These are phyloP conservation scores for Campylomormyrus tamandua DNA, from an alignment of 2,113 vertebrate genomes.

Conservation along the genomic window DNA sequence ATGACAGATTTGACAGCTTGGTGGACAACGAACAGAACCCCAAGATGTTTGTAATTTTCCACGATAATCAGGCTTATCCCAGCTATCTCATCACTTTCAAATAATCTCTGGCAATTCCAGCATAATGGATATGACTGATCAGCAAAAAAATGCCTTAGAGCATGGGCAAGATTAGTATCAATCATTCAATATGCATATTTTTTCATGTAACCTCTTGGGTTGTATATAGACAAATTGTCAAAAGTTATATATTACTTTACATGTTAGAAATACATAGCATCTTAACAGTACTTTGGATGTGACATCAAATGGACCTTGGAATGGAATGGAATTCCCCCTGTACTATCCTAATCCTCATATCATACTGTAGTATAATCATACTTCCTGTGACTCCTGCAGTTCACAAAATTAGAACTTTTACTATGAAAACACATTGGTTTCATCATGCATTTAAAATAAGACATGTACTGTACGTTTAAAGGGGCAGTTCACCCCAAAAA, in stretches of 20 bases:
- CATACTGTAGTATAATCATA: neutral
- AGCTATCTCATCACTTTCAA: slow-evolving; percentile 62
- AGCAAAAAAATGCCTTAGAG: neutral
- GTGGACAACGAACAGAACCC: slow-evolving; percentile 42
- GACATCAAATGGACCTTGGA: neutral
- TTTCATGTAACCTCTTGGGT: neutral
- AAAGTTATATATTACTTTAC: neutral
- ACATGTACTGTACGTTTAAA: neutral
- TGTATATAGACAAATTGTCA: neutral
- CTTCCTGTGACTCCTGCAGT: neutral
- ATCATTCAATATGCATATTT: neutral
- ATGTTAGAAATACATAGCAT: neutral
- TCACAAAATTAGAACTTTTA: neutral
- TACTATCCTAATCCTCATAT: neutral
- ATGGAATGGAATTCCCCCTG: neutral
- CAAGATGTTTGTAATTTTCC: slow-evolving; percentile 57
- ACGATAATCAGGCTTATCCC: slow-evolving; percentile 59
- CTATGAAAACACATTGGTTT: neutral
- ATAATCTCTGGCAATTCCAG: slow-evolving; percentile 21
- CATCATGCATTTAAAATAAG: neutral
- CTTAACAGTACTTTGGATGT: neutral
- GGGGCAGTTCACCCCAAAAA: no score
- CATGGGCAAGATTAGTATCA: neutral
- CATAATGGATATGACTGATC: neutral
- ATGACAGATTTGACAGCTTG: slow-evolving; percentile 51